Evolutionary conservation across 2,888 invertebrate species (phyloP).

Genomic region (Sarcophaga caerulescens): DNA sequence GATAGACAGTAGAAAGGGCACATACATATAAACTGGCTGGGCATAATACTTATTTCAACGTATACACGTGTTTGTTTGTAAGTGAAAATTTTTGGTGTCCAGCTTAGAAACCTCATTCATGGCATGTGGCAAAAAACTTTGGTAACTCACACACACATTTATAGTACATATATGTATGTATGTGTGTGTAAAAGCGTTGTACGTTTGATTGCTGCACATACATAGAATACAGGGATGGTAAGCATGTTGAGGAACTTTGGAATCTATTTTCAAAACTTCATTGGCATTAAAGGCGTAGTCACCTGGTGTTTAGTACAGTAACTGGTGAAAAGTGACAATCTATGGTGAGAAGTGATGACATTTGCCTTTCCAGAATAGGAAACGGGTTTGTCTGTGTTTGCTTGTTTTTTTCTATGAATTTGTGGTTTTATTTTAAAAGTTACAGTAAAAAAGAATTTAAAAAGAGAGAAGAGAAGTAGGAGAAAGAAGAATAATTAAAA

Average conservation of each 20-base stretch:
- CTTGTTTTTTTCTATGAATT: conserved; percentile 25
- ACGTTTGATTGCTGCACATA: too few species aligned
- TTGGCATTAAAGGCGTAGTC: too few species aligned
- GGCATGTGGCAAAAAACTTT: conserved; percentile 53
- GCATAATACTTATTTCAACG: background rate
- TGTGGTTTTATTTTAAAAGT: conserved; percentile 35
- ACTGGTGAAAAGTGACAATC: too few species aligned
- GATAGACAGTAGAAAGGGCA: background rate
- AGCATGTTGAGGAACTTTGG: too few species aligned
- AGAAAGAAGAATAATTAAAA: background rate
- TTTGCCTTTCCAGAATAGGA: too few species aligned
- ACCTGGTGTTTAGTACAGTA: too few species aligned
- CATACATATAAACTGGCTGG: conserved; percentile 11
- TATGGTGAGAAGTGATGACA: too few species aligned
- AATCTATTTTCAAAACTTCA: too few species aligned
- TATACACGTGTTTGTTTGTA: conserved; percentile 63
- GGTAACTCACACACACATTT: background rate
- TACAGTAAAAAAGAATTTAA: background rate
- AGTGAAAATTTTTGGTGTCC: conserved; percentile 60
- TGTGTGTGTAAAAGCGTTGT: too few species aligned
- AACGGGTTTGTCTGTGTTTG: conserved; percentile 3
- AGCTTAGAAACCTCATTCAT: conserved; percentile 64
- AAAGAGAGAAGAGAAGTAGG: too few species aligned
- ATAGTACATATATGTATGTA: background rate
- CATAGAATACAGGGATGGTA: too few species aligned